phyloP scores from a whole-genome alignment of 2,113 vertebrate species.

The Phalacrocorax pelagicus region DNA sequence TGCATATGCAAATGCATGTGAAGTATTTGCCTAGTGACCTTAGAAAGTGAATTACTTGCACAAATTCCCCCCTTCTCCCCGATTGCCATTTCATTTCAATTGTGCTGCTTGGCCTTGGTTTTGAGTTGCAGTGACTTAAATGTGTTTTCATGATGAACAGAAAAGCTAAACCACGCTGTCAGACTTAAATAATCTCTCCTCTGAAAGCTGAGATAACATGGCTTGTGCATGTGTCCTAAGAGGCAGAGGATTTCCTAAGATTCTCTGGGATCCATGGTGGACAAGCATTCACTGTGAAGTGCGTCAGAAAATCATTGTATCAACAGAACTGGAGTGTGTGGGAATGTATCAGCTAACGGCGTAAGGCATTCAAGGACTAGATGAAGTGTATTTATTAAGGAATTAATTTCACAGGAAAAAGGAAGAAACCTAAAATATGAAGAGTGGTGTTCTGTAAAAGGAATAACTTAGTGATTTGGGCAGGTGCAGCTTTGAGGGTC shows the following conservation, averaged over 20 bases:
- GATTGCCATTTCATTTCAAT: neutral
- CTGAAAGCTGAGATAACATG: neutral
- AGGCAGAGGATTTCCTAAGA: slow-evolving; percentile 56
- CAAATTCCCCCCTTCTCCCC: neutral
- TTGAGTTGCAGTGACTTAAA: neutral
- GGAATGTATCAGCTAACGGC: neutral
- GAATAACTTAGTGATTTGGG: neutral
- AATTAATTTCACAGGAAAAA: neutral
- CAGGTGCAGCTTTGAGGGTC: neutral
- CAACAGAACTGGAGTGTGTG: neutral
- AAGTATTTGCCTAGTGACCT: slow-evolving; percentile 4
- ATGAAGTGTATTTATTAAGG: neutral
- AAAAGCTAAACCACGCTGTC: neutral
- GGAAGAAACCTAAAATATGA: neutral
- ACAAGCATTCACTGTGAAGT: neutral
- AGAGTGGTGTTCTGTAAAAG: neutral
- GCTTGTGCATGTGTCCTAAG: neutral
- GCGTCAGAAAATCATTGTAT: slow-evolving; percentile 46
- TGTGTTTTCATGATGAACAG: neutral
- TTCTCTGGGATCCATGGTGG: slow-evolving; percentile 32
- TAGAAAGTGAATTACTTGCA: neutral
- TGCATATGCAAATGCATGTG: neutral
- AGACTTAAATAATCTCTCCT: neutral
- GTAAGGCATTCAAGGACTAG: neutral
- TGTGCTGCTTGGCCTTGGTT: neutral